These are phyloP conservation scores for Meriones psammophilus DNA, from an alignment of 2,797 vertebrate genomes.

Conservation along the genomic window DNA sequence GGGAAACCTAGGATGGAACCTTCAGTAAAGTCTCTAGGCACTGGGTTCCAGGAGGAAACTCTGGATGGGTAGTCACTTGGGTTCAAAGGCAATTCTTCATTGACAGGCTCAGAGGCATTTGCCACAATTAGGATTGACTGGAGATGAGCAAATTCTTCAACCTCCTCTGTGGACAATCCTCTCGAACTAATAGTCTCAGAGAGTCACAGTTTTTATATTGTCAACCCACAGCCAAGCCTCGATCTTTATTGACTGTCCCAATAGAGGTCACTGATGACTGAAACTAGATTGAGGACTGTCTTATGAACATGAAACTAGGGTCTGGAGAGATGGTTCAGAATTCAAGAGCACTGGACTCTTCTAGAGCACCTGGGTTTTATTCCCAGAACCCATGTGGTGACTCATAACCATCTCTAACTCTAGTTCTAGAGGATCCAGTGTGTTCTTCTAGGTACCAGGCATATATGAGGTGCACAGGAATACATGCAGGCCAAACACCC, in stretches of 20 bases:
- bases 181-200: neutral
- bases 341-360: neutral
- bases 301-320: neutral
- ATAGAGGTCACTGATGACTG: neutral
- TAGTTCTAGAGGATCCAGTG: neutral
- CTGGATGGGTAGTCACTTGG: neutral
- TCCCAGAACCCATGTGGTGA: neutral
- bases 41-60: neutral
- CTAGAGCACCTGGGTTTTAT: neutral
- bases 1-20: neutral
- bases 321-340: neutral
- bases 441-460: neutral
- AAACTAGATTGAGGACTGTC: neutral
- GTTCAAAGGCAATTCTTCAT: constrained; percentile 13
- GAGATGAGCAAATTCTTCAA: neutral
- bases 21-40: neutral
- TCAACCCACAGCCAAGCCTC: neutral
- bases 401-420: neutral
- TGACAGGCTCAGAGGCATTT: constrained; percentile 23
- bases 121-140: neutral
- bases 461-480: neutral
- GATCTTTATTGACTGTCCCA: neutral
- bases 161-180: neutral
- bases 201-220: neutral
- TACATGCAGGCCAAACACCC: neutral